Evolutionary conservation across 1,140 invertebrate genomes (phyloP).

Genomic region (Helicoverpa zea): DNA sequence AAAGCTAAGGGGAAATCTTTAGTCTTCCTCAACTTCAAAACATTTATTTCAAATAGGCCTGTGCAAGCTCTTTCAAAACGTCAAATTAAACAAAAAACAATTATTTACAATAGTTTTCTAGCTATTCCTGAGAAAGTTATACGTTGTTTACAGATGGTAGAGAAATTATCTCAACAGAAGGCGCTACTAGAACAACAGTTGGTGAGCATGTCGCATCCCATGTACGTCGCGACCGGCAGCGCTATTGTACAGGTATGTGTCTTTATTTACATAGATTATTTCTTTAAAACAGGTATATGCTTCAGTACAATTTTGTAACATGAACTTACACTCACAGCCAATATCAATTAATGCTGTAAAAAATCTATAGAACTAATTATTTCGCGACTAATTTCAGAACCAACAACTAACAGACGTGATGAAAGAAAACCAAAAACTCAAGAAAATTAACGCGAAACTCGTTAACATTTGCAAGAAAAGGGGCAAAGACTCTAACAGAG

Average conservation of each 20-base stretch:
- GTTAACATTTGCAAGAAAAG: conserved; percentile 76
- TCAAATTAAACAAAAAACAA: too few relatives aligned
- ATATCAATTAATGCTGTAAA: too few relatives aligned
- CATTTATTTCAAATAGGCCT: too few relatives aligned
- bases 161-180: conserved; percentile 71
- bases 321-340: too few relatives aligned
- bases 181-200: conserved; percentile 67
- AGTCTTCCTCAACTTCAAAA: too few relatives aligned
- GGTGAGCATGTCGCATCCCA: conserved; percentile 42
- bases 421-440: conserved; percentile 81
- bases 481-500: conserved; percentile 72
- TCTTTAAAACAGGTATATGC: not conserved
- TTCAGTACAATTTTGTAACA: too few relatives aligned
- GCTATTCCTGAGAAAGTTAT: too few relatives aligned
- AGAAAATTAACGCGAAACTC: conserved; percentile 77
- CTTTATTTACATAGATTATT: too few relatives aligned
- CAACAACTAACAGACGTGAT: conserved; percentile 79
- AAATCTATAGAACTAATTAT: not conserved
- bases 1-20: too few relatives aligned
- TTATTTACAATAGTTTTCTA: too few relatives aligned
- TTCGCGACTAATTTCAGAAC: conserved; percentile 64
- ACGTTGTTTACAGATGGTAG: conserved; percentile 58
- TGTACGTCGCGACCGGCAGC: conserved; percentile 78
- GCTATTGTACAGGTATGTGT: conserved; percentile 76
- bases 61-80: too few relatives aligned